Conservation (phyloP, 2,113 vertebrate species). For the Strix uralensis region DNA sequence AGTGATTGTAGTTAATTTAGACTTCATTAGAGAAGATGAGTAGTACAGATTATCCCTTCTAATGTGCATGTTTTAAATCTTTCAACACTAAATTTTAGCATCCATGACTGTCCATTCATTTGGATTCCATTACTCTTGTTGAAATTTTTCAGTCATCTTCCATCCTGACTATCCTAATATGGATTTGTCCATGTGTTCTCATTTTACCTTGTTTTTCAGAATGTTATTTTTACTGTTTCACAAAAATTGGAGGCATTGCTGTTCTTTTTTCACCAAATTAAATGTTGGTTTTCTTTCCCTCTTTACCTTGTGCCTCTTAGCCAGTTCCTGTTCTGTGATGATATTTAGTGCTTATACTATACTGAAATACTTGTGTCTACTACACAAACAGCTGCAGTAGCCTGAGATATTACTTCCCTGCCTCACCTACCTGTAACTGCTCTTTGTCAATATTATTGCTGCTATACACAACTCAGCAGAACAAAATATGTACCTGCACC, state of each 20-base stretch:
- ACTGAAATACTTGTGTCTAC: background rate
- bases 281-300: background rate
- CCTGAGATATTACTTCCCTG: background rate
- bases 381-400: background rate
- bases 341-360: background rate
- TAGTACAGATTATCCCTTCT: background rate
- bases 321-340: background rate
- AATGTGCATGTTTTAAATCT: background rate
- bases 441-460: background rate
- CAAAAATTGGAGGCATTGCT: background rate
- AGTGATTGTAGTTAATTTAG: background rate
- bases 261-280: background rate
- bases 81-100: background rate
- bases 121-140: background rate
- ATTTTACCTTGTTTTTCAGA: background rate
- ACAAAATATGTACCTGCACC: background rate
- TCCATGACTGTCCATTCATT: fast-evolving
- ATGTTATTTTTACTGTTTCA: background rate
- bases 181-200: background rate
- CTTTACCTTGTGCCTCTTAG: background rate
- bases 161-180: background rate
- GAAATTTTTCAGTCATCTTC: background rate
- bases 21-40: background rate
- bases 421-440: background rate
- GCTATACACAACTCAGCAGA: background rate